phyloP scores from a whole-genome alignment of 2,113 vertebrate species.

The Eulemur rufifrons region DNA sequence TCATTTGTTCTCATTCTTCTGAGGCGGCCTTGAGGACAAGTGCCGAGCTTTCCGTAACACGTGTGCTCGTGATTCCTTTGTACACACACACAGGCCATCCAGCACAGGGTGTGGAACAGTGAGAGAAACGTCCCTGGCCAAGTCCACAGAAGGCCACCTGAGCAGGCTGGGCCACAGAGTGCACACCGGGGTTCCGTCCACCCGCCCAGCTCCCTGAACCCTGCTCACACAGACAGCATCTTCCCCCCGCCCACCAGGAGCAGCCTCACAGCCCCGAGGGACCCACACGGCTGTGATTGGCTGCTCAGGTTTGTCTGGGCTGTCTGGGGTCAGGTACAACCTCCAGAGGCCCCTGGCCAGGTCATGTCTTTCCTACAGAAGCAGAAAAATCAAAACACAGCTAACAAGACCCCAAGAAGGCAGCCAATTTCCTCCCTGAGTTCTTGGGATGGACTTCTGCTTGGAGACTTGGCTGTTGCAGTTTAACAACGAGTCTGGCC shows the following conservation, averaged over 20 bases:
- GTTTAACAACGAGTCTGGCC: neutral
- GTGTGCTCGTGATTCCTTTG: neutral
- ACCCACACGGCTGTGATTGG: no score
- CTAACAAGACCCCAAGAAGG: neutral
- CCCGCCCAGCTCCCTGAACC: neutral
- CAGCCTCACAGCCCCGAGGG: no score
- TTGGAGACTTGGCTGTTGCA: neutral
- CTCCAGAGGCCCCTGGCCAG: no score
- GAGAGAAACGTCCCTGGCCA: neutral
- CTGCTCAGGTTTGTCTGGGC: no score
- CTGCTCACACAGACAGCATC: rapidly evolving
- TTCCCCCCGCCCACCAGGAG: neutral
- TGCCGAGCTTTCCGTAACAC: no score
- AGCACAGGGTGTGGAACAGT: neutral
- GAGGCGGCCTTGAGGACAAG: no score
- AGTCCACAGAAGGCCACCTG: neutral
- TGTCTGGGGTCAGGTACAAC: neutral
- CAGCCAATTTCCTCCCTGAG: no score
- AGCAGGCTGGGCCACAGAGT: neutral
- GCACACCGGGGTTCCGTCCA: neutral
- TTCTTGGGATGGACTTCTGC: neutral
- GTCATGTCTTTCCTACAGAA: neutral
- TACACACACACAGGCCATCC: neutral
- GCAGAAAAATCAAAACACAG: neutral
- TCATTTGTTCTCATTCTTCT: no score